phyloP scores from a whole-genome alignment of 1,140 invertebrate genomes.

The Magallana angulata region DNA sequence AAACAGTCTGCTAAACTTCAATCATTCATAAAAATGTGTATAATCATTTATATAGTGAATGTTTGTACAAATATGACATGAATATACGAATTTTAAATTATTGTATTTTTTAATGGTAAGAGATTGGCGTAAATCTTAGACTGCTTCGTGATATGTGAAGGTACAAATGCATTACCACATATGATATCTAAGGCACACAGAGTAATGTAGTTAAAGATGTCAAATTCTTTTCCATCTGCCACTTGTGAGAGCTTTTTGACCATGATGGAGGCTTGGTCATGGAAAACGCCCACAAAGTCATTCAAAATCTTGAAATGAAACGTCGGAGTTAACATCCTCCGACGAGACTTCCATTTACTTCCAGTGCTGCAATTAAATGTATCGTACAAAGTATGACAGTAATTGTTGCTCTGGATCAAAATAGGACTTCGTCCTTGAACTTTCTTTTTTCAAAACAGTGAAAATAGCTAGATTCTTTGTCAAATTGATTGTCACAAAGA shows the following conservation, averaged over 20 bases:
- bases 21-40: too few relatives aligned
- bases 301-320: slow-evolving; percentile 95
- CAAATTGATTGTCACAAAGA: background rate
- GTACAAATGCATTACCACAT: slow-evolving; percentile 83
- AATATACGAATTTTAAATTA: background rate
- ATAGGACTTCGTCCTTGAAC: too few relatives aligned
- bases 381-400: background rate
- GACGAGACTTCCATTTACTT: slow-evolving; percentile 87
- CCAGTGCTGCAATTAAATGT: slow-evolving; percentile 83
- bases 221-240: slow-evolving; percentile 82
- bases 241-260: slow-evolving; percentile 84
- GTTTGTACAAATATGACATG: too few relatives aligned
- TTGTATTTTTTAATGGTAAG: background rate
- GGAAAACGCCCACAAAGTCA: slow-evolving; percentile 90
- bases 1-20: too few relatives aligned
- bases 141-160: too few relatives aligned
- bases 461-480: background rate
- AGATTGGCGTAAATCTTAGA: too few relatives aligned
- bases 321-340: slow-evolving; percentile 93
- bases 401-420: too few relatives aligned
- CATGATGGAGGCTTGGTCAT: slow-evolving; percentile 86
- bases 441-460: too few relatives aligned
- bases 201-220: slow-evolving; percentile 88
- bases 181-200: slow-evolving; percentile 93
- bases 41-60: too few relatives aligned